Conservation (phyloP, 2,888 invertebrate species). For the Meteorus colon region DNA sequence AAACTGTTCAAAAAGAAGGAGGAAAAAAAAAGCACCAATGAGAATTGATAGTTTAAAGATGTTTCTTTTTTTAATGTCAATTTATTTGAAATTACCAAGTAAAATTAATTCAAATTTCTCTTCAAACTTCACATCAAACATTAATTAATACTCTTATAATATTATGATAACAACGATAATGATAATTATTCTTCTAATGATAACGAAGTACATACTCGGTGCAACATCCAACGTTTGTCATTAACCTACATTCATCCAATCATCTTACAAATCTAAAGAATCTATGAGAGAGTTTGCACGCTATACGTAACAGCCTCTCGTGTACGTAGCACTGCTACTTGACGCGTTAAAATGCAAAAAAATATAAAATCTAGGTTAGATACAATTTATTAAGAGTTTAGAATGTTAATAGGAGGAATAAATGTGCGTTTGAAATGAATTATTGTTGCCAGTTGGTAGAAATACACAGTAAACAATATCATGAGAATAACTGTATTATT, state of each 20-base stretch:
- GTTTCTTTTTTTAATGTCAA: too few species aligned
- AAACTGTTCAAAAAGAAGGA: too few species aligned
- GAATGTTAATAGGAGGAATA: neutral
- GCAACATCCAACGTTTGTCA: conserved; percentile 46
- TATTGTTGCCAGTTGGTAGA: neutral
- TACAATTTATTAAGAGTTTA: conserved; percentile 38
- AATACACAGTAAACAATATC: conserved; percentile 39
- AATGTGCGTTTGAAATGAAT: conserved; percentile 9
- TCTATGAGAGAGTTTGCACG: conserved; percentile 41
- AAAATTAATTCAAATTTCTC: too few species aligned
- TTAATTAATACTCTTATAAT: conserved; percentile 24
- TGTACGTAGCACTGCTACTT: conserved; percentile 42
- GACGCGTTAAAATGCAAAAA: conserved; percentile 20
- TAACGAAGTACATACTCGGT: conserved; percentile 11
- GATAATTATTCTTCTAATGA: conserved; percentile 15
- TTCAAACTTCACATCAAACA: neutral
- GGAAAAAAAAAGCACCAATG: too few species aligned
- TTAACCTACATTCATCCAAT: conserved; percentile 54
- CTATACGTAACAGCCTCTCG: conserved; percentile 44
- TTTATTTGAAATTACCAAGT: too few species aligned
- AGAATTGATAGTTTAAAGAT: too few species aligned
- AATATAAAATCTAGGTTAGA: conserved; percentile 41
- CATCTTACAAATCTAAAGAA: conserved; percentile 49
- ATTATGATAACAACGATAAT: conserved; percentile 37
- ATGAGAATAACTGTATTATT: neutral